Conservation (phyloP, 2,888 invertebrate species). For the Omphaloscelis lunosa region DNA sequence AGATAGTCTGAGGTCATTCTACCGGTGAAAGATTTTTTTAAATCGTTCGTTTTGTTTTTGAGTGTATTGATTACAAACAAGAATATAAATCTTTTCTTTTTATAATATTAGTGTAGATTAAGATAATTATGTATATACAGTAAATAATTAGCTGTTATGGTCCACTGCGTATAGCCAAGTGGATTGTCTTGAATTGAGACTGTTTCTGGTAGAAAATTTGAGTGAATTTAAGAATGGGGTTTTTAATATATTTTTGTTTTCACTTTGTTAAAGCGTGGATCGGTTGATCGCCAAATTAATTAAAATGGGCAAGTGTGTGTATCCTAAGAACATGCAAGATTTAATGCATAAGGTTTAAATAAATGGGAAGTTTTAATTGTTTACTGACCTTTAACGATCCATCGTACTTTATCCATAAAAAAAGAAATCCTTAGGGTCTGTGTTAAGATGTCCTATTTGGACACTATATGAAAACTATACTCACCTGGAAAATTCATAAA, state of each 20-base stretch:
- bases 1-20: too few species aligned
- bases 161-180: not conserved
- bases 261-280: not conserved
- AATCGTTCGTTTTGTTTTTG: too few species aligned
- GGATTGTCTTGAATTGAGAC: not conserved
- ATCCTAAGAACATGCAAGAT: not conserved
- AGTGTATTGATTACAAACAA: too few species aligned
- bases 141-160: conserved; percentile 10
- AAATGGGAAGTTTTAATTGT: not conserved
- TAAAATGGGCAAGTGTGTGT: not conserved
- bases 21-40: too few species aligned
- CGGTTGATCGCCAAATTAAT: not conserved
- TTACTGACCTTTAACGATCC: not conserved
- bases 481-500: not conserved
- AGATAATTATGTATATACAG: conserved; percentile 1
- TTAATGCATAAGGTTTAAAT: not conserved
- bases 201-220: not conserved
- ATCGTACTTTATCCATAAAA: not conserved
- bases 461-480: not conserved
- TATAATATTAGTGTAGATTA: not conserved
- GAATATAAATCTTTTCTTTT: too few species aligned
- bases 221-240: not conserved
- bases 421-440: not conserved
- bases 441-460: not conserved
- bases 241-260: not conserved